Evolutionary conservation across 2,113 vertebrate genomes (phyloP).

Genomic region (Corvus moneduloides): DNA sequence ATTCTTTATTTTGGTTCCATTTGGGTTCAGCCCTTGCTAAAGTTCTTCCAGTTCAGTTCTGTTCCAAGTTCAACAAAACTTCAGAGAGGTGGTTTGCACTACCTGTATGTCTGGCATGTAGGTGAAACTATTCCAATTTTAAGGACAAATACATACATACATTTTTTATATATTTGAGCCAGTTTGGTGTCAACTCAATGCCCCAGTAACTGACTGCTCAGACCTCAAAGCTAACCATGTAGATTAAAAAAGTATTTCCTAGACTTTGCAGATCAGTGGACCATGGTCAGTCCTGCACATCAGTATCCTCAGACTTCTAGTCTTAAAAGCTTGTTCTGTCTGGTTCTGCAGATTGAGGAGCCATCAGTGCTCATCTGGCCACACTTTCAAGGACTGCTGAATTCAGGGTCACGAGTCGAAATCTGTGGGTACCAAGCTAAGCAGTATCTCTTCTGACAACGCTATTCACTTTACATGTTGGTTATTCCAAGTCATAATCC

Average conservation of each 20-base stretch:
- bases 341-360: not conserved
- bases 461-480: not conserved
- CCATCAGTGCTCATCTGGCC: not conserved
- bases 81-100: not conserved
- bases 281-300: not conserved
- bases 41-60: not conserved
- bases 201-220: not conserved
- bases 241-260: not conserved
- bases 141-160: not conserved
- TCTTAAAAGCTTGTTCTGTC: not conserved
- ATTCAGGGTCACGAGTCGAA: not conserved
- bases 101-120: not conserved
- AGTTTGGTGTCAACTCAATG: not conserved
- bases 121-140: not conserved
- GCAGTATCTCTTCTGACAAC: not conserved
- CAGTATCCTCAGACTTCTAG: not conserved
- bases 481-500: not conserved
- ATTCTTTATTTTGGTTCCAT: fast-evolving
- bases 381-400: not conserved
- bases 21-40: not conserved
- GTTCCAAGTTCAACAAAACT: not conserved
- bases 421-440: not conserved
- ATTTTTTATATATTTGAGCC: not conserved
- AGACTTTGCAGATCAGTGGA: not conserved
- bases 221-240: not conserved